Base-by-base conservation (phyloP, 2,888 invertebrate genomes). In the Myathropa florea region DNA sequence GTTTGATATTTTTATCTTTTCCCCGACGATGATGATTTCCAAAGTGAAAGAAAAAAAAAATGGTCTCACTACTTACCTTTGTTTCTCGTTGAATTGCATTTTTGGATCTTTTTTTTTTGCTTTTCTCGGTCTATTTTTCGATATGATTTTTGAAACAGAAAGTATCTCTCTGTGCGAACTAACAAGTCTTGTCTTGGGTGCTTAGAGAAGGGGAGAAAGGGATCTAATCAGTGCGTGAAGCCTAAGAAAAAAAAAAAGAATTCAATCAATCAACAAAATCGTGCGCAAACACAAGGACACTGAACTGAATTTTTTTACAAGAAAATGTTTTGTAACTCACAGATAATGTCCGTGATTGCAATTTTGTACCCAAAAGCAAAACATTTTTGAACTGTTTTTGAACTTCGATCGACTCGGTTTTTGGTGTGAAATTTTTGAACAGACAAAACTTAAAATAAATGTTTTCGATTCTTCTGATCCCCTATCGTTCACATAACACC, bases 41-140 rank as follows among this genome's bases (percentile, higher is more conserved):
- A 65, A 39, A 65, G 39, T 55, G 21, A 14, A 2, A 3, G 14
- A 39, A 55, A 26, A 53, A 3, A 71, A 71, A 10, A 70, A 70
- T 65, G 3, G 14, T 26, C 4, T 24, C 23, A 23, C 12, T 24
- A 57, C 73, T 83, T 33, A 84, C 83, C 83, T 84, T 18, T 61
- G 70, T 65, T 79, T 80, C 21, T 80, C 83, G 80, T 80, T 76
- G 10, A 84, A 59, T 80, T 80, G 83, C 83, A 84, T 84, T 67
- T 68, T 75, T 78, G 26, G 24, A 0, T 26, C 28, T 30, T 60
- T 63, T 10, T 30, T 63, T 10, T 30, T 21, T 53, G 1, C 10
- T 12, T 73, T 36, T 64, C 57, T 28, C 53, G 53, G n/a, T n/a
- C 24, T 30, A 67, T 30, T 53, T 60, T 60, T 64, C 53, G 61